phyloP scores from a whole-genome alignment of 2,888 invertebrate species.

The Morinoia aosen region DNA sequence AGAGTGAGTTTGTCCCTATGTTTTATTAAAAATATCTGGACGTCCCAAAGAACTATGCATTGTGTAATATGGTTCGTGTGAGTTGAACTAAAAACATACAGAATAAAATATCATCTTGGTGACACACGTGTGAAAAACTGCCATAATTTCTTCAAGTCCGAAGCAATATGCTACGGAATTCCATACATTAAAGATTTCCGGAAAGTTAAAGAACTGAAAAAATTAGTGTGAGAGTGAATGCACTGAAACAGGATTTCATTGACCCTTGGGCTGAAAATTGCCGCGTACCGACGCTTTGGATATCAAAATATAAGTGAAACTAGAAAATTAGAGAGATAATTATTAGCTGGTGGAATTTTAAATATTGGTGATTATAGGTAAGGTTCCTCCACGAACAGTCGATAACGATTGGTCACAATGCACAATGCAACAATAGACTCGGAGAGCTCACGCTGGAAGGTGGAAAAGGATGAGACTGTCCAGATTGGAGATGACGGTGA shows the following conservation, averaged over 20 bases:
- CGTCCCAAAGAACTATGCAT: background rate
- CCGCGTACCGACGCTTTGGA: background rate
- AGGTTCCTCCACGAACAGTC: background rate
- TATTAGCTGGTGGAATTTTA: background rate
- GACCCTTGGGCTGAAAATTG: background rate
- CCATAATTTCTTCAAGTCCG: background rate
- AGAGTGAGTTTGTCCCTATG: background rate
- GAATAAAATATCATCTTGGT: background rate
- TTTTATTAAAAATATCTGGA: background rate
- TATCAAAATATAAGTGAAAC: background rate
- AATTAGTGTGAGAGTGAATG: background rate
- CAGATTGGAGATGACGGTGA: constrained; percentile 24
- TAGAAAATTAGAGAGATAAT: background rate
- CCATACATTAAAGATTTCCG: background rate
- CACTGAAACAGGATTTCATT: background rate
- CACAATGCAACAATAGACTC: constrained; percentile 15
- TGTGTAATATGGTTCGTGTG: background rate
- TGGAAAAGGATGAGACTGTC: constrained; percentile 27
- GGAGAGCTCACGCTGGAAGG: constrained; percentile 27
- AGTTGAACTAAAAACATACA: too few relatives aligned
- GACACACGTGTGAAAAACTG: background rate
- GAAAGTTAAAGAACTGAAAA: background rate
- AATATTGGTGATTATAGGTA: background rate
- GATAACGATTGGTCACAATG: background rate
- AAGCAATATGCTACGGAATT: background rate